Base-by-base conservation (phyloP, 2,113 vertebrate species). In the Thymallus thymallus region DNA sequence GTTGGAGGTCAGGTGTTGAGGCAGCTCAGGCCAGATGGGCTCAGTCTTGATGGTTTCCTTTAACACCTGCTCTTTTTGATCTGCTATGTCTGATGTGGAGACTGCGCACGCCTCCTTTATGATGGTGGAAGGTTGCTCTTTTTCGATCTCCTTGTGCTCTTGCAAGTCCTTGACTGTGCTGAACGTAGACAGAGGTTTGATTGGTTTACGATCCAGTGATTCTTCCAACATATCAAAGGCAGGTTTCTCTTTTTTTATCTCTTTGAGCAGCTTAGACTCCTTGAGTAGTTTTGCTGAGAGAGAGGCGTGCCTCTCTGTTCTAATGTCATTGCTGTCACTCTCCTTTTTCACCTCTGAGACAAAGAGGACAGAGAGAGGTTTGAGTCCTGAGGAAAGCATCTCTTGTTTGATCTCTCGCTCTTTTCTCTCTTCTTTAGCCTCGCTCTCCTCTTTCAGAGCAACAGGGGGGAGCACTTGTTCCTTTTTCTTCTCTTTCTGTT, bases 221-320 rank as follows among this genome's bases (percentile, higher is more conserved):
- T 86, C 79, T 71, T 72, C 74, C 82, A 85, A 88, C 58, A 86
- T 80, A 76, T 87, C 84, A 65, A 89, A 9, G 18, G 18, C 65
- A 24, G 1, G 20, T 48, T 83, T 83, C 76, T 90, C 89, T 73
- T 84, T 84, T 24, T 89, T 89, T 3, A 88, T 76, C 41, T 88
- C 79, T 81, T 85, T 88, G 45, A 22, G 6, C 12, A 7, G 1
- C 35, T 79, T 76, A 0, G 48, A 22, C n/a, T 80, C 75, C 74
- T 80, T 74, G 9, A 1, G 55, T 0, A 6, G 41, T 58, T 76
- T 87, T 22, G 45, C 6, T 24, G 60, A 56, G 58, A 9, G 48
- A 51, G 48, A 51, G 16, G 16, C 22, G 6, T 68, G 45, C 26
- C 2, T 46, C 1, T 87, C 82, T 26, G 26, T 23, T 7, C 10